phyloP scores from a whole-genome alignment of 2,113 vertebrate species.

The Mugil cephalus region DNA sequence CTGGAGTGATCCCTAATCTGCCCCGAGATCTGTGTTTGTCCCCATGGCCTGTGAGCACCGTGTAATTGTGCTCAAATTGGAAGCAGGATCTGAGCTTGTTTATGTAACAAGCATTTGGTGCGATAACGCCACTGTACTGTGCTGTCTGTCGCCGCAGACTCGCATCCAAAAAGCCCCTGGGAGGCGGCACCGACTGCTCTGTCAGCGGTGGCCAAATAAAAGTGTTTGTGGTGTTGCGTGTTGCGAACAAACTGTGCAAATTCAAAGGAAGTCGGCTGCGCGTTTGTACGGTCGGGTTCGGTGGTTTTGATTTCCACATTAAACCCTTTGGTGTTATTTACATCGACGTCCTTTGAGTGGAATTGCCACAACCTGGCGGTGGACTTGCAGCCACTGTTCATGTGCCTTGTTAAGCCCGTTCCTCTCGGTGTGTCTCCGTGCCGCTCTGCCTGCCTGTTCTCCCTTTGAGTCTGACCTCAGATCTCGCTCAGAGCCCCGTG shows the following conservation, averaged over 20 bases:
- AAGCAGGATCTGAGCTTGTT: slow-evolving; percentile 65
- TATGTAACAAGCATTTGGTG: slow-evolving; percentile 65
- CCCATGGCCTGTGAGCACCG: slow-evolving; percentile 60
- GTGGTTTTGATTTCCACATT: slow-evolving; percentile 11
- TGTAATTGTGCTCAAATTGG: slow-evolving; percentile 76
- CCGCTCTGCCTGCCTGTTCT: slow-evolving; percentile 33
- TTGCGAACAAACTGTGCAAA: background rate
- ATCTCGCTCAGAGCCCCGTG: slow-evolving; percentile 58
- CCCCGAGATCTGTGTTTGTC: slow-evolving; percentile 70
- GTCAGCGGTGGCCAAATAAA: background rate
- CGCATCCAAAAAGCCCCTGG: slow-evolving; percentile 11
- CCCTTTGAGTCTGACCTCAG: slow-evolving; percentile 70
- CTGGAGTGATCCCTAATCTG: slow-evolving; percentile 65
- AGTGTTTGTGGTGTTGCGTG: background rate
- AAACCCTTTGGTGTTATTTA: slow-evolving; percentile 1
- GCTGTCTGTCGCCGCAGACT: slow-evolving; percentile 36
- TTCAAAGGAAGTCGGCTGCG: background rate
- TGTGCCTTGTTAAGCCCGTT: slow-evolving; percentile 21
- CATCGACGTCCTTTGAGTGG: slow-evolving; percentile 1
- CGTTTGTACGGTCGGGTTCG: background rate
- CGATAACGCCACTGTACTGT: slow-evolving; percentile 48
- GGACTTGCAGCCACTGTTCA: slow-evolving; percentile 26
- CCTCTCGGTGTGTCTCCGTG: slow-evolving; percentile 34
- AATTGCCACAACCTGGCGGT: slow-evolving; percentile 14
- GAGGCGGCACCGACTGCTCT: background rate